Conservation (phyloP, 2,113 vertebrate species). For the Coryphaenoides rupestris region DNA sequence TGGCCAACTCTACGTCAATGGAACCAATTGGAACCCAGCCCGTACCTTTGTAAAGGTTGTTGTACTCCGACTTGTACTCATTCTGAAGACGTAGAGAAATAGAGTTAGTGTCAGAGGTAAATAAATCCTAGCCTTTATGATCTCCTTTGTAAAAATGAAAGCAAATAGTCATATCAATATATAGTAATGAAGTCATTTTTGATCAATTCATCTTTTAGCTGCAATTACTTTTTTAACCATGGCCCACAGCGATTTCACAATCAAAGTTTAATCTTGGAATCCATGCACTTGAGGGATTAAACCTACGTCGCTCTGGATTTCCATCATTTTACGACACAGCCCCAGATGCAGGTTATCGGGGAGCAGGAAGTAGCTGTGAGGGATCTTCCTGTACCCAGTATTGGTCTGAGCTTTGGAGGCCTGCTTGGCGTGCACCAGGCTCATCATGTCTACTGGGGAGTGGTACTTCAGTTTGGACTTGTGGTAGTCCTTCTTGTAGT, state of each 20-base stretch:
- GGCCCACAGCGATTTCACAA: not conserved
- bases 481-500: conserved; percentile 92
- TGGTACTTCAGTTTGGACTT: conserved; percentile 87
- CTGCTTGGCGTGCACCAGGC: conserved; percentile 83
- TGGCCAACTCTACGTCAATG: conserved; percentile 81
- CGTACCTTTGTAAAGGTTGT: conserved; percentile 75
- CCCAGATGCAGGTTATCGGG: conserved; percentile 83
- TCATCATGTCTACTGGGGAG: conserved; percentile 85
- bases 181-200: not conserved
- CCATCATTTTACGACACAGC: conserved; percentile 80
- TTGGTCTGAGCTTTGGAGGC: conserved; percentile 78
- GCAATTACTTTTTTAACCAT: not conserved
- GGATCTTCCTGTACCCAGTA: conserved; percentile 79
- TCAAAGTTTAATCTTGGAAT: not conserved
- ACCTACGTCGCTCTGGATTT: conserved; percentile 91
- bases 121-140: not conserved
- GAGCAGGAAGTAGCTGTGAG: conserved; percentile 81
- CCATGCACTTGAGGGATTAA: not conserved
- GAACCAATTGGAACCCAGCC: conserved; percentile 89
- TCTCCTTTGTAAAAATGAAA: not conserved
- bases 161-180: not conserved
- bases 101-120: not conserved
- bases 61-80: conserved; percentile 85
- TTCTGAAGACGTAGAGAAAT: conserved; percentile 63
- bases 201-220: not conserved